phyloP scores from a whole-genome alignment of 1,140 invertebrate genomes.

The Oryzaephilus surinamensis region DNA sequence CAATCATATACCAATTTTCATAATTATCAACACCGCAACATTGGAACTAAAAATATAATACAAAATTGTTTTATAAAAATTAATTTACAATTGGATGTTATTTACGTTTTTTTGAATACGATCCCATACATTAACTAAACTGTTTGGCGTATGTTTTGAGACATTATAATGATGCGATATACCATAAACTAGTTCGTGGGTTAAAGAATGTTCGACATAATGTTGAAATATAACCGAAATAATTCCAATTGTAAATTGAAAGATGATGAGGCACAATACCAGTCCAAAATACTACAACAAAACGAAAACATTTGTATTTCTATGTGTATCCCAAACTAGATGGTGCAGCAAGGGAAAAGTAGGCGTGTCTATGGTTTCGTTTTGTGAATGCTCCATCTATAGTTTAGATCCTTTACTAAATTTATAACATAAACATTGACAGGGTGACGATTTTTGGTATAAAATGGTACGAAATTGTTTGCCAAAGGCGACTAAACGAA shows the following conservation, averaged over 20 bases:
- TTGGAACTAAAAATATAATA: conserved; percentile 48
- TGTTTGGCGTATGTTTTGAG: conserved; percentile 47
- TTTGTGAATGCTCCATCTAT: not conserved
- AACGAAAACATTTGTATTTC: not conserved
- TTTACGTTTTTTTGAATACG: conserved; percentile 58
- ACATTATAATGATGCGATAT: conserved; percentile 59
- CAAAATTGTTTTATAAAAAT: conserved; percentile 4
- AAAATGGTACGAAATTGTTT: no score
- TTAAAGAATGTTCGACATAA: conserved; percentile 50
- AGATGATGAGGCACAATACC: conserved; percentile 67
- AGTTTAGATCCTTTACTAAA: no score
- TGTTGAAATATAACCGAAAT: conserved; percentile 68
- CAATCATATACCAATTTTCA: conserved; percentile 75
- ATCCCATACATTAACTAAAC: conserved; percentile 59
- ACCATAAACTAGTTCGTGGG: conserved; percentile 55
- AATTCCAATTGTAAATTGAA: conserved; percentile 66
- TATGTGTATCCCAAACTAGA: not conserved
- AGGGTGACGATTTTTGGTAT: no score
- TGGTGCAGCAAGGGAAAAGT: not conserved
- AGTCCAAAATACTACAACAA: conserved; percentile 67
- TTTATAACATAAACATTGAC: no score
- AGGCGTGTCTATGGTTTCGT: not conserved
- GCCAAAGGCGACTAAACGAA: not conserved
- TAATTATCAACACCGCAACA: conserved; percentile 79
- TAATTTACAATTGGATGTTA: not conserved